Evolutionary conservation across 2,888 invertebrate genomes (phyloP).

Genomic region (Cryptophagus acutangulus): DNA sequence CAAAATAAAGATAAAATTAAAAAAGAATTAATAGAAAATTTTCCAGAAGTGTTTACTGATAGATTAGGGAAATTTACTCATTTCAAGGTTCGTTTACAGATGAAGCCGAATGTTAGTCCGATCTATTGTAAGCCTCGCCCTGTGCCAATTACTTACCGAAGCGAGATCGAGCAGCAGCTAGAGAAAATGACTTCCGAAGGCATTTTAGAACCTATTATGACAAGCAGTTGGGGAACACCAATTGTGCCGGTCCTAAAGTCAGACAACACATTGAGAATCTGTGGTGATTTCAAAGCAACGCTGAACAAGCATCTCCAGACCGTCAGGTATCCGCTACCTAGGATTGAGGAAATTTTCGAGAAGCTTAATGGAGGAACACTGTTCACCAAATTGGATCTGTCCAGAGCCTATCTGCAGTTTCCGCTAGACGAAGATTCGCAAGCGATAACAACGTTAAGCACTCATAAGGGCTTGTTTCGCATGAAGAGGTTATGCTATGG

Average conservation of each 20-base stretch:
- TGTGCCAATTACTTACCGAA: conserved; percentile 29
- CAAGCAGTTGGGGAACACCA: conserved; percentile 20
- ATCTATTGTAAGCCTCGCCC: conserved; percentile 28
- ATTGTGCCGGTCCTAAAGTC: conserved; percentile 11
- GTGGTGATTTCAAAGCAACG: conserved; percentile 21
- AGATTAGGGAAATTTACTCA: conserved; percentile 10
- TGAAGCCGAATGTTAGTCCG: conserved; percentile 6
- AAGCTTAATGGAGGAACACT: conserved; percentile 14
- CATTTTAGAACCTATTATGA: conserved; percentile 24
- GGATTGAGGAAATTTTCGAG: conserved; percentile 10
- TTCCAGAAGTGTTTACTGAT: conserved; percentile 12
- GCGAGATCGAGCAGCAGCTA: conserved; percentile 21
- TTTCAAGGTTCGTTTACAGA: background rate
- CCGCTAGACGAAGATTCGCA: conserved; percentile 30
- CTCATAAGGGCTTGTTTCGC: conserved; percentile 37
- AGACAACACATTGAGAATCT: conserved; percentile 23
- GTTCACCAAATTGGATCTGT: conserved; percentile 24
- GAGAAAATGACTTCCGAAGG: conserved; percentile 26
- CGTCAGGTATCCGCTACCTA: conserved; percentile 10
- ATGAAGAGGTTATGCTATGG: conserved; percentile 39
- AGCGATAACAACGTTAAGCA: conserved; percentile 30
- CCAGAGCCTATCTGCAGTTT: conserved; percentile 36
- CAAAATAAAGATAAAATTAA: too few relatives aligned
- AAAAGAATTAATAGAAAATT: too few relatives aligned
- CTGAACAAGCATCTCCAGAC: conserved; percentile 7